Evolutionary conservation across 2,113 vertebrate genomes (phyloP).

Genomic region (Thinocorus orbignyianus): DNA sequence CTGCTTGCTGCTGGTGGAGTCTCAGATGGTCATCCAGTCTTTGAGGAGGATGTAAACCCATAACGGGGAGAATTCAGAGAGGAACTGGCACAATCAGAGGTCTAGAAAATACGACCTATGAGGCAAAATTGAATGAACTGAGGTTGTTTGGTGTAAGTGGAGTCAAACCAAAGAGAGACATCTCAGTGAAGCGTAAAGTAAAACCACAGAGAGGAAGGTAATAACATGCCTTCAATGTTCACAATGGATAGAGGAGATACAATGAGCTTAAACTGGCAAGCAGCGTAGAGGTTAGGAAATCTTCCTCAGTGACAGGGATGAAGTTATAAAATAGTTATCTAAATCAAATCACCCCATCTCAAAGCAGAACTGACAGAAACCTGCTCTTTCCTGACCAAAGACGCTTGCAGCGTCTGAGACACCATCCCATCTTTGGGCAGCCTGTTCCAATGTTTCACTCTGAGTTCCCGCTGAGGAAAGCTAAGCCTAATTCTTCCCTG

Average conservation of each 20-base stretch:
- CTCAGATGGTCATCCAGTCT: background rate
- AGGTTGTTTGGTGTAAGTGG: background rate
- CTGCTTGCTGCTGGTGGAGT: background rate
- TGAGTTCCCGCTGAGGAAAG: background rate
- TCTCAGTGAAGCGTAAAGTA: background rate
- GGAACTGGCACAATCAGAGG: background rate
- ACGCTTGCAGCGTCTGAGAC: rapidly evolving
- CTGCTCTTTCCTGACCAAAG: background rate
- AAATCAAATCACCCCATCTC: background rate
- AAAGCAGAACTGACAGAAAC: background rate
- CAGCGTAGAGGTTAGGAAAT: background rate
- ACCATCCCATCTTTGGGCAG: rapidly evolving
- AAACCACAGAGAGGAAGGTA: background rate
- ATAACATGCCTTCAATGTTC: background rate
- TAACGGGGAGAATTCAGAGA: background rate
- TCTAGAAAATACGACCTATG: background rate
- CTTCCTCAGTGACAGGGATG: background rate
- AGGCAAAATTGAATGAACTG: background rate
- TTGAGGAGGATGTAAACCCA: background rate
- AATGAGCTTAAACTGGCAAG: background rate
- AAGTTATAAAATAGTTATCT: background rate
- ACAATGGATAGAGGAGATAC: background rate
- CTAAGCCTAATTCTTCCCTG: background rate
- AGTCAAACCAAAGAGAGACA: background rate
- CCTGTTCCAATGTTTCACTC: rapidly evolving